Evolutionary conservation across 2,888 invertebrate species (phyloP).

Genomic region (Meandrusa payeni): DNA sequence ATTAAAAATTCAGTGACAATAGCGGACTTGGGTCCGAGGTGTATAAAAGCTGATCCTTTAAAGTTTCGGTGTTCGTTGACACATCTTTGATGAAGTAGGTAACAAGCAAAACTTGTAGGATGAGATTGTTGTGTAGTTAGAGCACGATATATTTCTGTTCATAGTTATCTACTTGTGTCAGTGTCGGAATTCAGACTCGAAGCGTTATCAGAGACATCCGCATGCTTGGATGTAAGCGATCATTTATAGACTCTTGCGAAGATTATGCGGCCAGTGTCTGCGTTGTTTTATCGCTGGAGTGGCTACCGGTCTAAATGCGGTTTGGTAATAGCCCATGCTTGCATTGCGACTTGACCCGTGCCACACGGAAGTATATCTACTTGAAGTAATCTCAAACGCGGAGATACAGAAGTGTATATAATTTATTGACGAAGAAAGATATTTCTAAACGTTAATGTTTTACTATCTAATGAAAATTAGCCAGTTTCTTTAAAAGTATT

Average conservation of each 20-base stretch:
- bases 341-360: slow-evolving; percentile 34
- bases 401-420: too few species aligned
- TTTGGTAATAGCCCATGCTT: slow-evolving; percentile 37
- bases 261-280: slow-evolving; percentile 41
- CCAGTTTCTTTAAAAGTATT: not conserved
- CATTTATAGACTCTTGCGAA: slow-evolving; percentile 32
- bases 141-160: too few species aligned
- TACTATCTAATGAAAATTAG: too few species aligned
- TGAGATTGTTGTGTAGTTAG: too few species aligned
- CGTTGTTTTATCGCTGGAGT: slow-evolving; percentile 52
- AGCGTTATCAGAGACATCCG: slow-evolving; percentile 10
- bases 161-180: not conserved
- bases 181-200: slow-evolving; percentile 26
- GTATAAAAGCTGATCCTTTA: too few species aligned
- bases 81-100: too few species aligned
- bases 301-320: slow-evolving; percentile 50
- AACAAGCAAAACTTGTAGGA: too few species aligned
- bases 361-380: slow-evolving; percentile 22
- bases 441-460: too few species aligned
- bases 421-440: too few species aligned
- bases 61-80: too few species aligned
- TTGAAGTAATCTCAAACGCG: slow-evolving; percentile 1
- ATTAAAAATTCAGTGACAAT: too few species aligned
- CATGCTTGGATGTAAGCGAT: slow-evolving; percentile 13
- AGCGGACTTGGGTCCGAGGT: too few species aligned